Evolutionary conservation across 2,888 invertebrate genomes (phyloP), one percentile per base, ranked within the genome.

Genomic region (Polyommatus icarus): DNA sequence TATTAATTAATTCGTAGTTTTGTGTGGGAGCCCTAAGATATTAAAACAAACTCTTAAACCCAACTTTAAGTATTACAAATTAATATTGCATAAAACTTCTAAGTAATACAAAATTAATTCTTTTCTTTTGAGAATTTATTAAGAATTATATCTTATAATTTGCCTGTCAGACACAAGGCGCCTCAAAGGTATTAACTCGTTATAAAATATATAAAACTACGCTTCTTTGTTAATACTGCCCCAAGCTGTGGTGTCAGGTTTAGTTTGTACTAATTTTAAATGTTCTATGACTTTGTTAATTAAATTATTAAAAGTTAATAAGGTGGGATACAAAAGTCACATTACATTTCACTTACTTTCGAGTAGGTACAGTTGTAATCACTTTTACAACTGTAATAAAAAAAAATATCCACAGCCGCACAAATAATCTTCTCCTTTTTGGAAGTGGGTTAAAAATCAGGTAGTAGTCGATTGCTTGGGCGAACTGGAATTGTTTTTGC

Each of bases 91-190:
- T 57, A 54, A 77, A 3, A 57, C 29, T 76, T 20, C 61, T 32
- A 61, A 40, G 57, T 54, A 72, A 71, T n/a, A 32, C 71, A 36
- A 77, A 77, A 77, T 18, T 18, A 77, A 77, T 46, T 71, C 71
- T 76, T 77, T 80, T 75, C 78, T 80, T 80, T 54, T 77, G 76
- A 78, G 79, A 79, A 77, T 76, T 79, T 77, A 77, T 54, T 78
- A 79, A 79, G 78, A 79, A 79, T 78, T 81, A 85, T 84, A 85
- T 87, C 85, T 84, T 86, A 87, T 87, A 91, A 92, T 91, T 92
- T 91, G 87, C 91, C 90, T 91, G 91, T 90, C 91, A 91, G 85
- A 82, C 78, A 83, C 91, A 92, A 84, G 82, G 82, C 87, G 87
- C 7, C 86, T 87, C 88, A 90, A 90, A 91, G 90, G 84, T 87